These are phyloP conservation scores for Philopotamus ludificatus DNA, from an alignment of 1,140 invertebrate species.

Conservation along the genomic window DNA sequence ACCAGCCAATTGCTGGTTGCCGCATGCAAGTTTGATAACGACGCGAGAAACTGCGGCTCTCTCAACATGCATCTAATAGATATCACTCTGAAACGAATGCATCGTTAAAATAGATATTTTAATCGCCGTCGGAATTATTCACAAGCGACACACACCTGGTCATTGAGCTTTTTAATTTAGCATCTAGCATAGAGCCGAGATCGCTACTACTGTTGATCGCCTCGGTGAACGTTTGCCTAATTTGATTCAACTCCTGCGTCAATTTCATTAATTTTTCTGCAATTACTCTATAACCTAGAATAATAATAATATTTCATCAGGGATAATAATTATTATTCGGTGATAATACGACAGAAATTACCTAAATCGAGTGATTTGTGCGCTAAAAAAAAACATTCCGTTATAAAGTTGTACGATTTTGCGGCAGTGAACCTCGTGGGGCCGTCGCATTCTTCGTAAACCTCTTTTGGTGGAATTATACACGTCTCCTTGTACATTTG, in stretches of 20 bases:
- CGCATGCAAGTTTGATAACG: conserved; percentile 74
- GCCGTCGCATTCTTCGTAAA: conserved; percentile 52
- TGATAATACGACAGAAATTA: too few species aligned
- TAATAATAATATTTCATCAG: conserved; percentile 15
- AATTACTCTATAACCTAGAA: conserved; percentile 70
- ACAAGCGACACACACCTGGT: conserved; percentile 44
- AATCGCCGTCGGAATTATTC: neutral
- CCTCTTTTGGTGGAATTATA: conserved; percentile 66
- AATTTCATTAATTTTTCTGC: conserved; percentile 71
- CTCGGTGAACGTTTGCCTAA: conserved; percentile 72
- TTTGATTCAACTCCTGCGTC: conserved; percentile 70
- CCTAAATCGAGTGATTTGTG: conserved; percentile 80
- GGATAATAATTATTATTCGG: too few species aligned
- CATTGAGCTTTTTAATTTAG: conserved; percentile 45
- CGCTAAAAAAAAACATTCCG: conserved; percentile 87
- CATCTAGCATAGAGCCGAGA: neutral
- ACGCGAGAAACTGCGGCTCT: conserved; percentile 67
- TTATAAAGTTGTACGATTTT: conserved; percentile 80
- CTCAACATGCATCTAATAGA: conserved; percentile 69
- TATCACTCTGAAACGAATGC: conserved; percentile 58
- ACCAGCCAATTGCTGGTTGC: conserved; percentile 82
- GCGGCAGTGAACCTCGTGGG: conserved; percentile 56
- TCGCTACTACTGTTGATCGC: conserved; percentile 45
- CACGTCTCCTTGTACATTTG: conserved; percentile 74
- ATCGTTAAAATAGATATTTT: neutral